Evolutionary conservation across 2,113 vertebrate genomes (phyloP).

Genomic region (Odocoileus hemionus): DNA sequence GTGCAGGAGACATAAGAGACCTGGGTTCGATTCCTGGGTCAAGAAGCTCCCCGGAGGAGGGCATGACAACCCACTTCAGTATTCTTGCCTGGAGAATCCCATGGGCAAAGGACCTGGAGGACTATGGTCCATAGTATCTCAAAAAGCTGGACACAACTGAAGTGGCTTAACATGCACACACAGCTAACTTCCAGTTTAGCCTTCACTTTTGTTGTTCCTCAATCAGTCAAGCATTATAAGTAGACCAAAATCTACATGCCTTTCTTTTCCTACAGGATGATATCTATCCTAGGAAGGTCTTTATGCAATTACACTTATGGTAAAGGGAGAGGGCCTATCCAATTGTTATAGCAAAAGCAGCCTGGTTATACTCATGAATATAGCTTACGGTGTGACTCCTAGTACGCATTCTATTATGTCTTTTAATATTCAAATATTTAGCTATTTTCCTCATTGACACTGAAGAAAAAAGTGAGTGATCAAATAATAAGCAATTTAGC

Average conservation of each 20-base stretch:
- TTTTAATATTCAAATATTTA: neutral
- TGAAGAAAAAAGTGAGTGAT: neutral
- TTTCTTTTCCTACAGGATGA: neutral
- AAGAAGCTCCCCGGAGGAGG: neutral
- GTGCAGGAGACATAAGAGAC: neutral
- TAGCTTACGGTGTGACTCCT: neutral
- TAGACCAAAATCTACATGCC: neutral
- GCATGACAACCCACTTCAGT: neutral
- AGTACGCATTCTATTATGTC: neutral
- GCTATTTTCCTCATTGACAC: neutral
- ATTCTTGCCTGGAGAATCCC: neutral
- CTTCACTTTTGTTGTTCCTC: neutral
- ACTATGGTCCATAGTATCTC: neutral
- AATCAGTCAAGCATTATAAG: neutral
- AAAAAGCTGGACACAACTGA: neutral
- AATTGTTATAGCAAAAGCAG: neutral
- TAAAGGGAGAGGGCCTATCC: neutral
- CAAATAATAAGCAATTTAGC: neutral
- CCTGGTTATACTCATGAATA: neutral
- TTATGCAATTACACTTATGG: neutral
- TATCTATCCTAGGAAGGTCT: neutral
- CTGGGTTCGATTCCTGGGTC: neutral
- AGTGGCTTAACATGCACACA: neutral
- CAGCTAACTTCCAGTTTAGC: neutral
- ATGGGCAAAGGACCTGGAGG: neutral